Evolutionary conservation across 2,113 vertebrate genomes (phyloP).

Genomic region (Fregetta grallaria): DNA sequence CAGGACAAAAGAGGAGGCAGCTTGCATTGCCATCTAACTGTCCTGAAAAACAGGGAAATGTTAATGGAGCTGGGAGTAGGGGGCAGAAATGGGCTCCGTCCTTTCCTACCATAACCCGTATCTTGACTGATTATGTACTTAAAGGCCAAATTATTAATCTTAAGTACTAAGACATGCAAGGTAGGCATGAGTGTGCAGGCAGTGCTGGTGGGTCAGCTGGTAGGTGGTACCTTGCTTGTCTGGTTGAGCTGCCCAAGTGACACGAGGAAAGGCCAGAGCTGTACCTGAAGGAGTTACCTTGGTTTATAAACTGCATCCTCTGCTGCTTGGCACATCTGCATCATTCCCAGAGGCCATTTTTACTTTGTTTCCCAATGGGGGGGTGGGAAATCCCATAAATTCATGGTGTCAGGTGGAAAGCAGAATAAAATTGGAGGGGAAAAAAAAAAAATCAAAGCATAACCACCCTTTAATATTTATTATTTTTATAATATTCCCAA

Average conservation of each 20-base stretch:
- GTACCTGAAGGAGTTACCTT: background rate
- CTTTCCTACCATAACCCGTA: background rate
- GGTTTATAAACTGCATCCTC: background rate
- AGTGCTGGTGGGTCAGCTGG: background rate
- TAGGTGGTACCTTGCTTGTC: background rate
- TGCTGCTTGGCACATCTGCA: background rate
- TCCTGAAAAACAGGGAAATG: background rate
- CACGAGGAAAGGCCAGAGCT: background rate
- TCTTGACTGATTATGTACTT: background rate
- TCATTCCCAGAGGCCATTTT: background rate
- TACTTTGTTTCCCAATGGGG: background rate
- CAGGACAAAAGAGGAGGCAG: background rate
- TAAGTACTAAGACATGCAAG: background rate
- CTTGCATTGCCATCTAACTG: background rate
- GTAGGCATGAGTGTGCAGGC: background rate
- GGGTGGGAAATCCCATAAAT: accelerated
- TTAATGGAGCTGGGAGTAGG: background rate
- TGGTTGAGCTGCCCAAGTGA: background rate
- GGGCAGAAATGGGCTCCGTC: background rate
- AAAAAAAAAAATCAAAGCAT: too few relatives aligned
- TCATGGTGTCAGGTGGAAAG: background rate
- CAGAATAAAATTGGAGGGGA: background rate
- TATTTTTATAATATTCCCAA: background rate
- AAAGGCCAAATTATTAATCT: background rate
- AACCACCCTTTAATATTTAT: background rate